A percentile compares a stretch with the other conserved stretches of the same genome.
Conservation (phyloP, 1,140 invertebrate species). For the Tribolium madens region DNA sequence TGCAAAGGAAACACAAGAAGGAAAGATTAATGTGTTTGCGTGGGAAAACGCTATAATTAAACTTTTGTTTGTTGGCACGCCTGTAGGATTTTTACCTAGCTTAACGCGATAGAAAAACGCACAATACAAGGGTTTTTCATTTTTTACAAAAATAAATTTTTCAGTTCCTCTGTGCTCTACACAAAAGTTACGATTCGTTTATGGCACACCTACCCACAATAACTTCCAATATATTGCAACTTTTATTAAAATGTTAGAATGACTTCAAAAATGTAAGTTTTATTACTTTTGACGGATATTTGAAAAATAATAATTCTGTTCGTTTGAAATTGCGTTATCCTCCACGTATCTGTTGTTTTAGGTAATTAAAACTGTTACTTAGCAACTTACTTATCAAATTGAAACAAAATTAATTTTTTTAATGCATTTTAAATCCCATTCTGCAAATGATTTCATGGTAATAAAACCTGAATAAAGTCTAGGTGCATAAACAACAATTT, state of each 20-base stretch:
- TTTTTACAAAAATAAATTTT: too few species aligned
- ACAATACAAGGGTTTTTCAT: too few species aligned
- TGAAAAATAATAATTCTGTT: too few species aligned
- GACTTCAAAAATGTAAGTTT: not conserved
- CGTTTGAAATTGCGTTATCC: too few species aligned
- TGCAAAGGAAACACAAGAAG: not conserved
- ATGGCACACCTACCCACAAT: not conserved
- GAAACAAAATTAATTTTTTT: too few species aligned
- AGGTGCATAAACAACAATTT: not conserved
- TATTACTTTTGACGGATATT: not conserved
- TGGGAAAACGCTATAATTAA: constrained; percentile 7
- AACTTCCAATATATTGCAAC: not conserved
- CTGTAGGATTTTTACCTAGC: not conserved
- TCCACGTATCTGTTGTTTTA: too few species aligned
- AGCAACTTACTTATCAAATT: too few species aligned
- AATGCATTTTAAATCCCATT: too few species aligned
- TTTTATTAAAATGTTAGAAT: not conserved
- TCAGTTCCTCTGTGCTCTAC: not conserved
- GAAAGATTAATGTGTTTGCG: not conserved
- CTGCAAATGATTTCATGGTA: too few species aligned
- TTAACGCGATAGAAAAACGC: not conserved
- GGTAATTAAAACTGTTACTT: too few species aligned
- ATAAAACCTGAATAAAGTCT: not conserved
- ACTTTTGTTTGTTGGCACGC: constrained; percentile 5
- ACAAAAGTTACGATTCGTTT: not conserved